Evolutionary conservation across 2,888 invertebrate genomes (phyloP).

Genomic region (Brachyopa scutellaris): DNA sequence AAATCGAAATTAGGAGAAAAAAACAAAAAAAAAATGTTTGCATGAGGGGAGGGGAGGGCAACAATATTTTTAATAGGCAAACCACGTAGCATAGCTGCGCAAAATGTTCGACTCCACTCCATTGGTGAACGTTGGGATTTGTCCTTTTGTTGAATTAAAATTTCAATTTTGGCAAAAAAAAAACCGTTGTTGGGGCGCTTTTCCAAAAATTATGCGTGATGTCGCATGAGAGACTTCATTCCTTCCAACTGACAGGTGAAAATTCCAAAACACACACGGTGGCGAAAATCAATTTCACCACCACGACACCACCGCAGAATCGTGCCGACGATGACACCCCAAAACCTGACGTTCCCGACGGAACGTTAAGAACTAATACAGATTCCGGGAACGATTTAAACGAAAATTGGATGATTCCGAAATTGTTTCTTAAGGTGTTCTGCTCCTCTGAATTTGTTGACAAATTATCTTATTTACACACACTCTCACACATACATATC

Average conservation of each 20-base stretch:
- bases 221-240: neutral
- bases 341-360: neutral
- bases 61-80: conserved; percentile 55
- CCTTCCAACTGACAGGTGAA: conserved; percentile 63
- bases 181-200: conserved; percentile 7
- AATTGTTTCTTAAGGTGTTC: conserved; percentile 69
- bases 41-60: conserved; percentile 2
- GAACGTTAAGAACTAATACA: conserved; percentile 9
- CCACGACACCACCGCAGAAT: conserved; percentile 6
- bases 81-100: conserved; percentile 61
- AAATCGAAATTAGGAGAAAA: conserved; percentile 64
- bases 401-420: conserved; percentile 67
- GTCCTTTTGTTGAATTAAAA: conserved; percentile 80
- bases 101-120: conserved; percentile 33
- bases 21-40: conserved; percentile 13
- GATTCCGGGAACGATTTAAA: conserved; percentile 56
- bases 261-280: conserved; percentile 34
- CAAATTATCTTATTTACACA: conserved; percentile 59
- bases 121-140: conserved; percentile 75
- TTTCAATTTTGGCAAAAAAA: conserved; percentile 77
- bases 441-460: conserved; percentile 59
- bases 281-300: conserved; percentile 61
- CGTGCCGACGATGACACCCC: neutral
- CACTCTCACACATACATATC: no score
- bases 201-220: conserved; percentile 31